Evolutionary conservation across 2,113 vertebrate genomes (phyloP).

Genomic region (Ceratotherium simum): DNA sequence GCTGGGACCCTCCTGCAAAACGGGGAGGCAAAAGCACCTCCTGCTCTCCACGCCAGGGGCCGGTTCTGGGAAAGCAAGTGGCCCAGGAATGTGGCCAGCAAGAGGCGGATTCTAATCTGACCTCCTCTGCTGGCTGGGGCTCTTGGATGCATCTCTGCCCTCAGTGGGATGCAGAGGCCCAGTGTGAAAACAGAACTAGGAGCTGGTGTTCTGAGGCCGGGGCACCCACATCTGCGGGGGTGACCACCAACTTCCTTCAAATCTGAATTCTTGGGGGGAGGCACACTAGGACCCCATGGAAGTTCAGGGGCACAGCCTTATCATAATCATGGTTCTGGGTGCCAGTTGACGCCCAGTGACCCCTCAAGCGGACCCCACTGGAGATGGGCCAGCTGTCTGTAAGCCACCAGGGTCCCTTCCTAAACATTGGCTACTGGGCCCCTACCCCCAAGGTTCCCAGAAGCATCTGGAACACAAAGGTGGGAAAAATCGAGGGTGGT

Average conservation of each 20-base stretch:
- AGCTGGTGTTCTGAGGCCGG: background rate
- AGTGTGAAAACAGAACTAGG: background rate
- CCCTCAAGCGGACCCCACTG: background rate
- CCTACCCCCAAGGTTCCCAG: background rate
- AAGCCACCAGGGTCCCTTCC: background rate
- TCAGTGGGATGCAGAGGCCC: fast-evolving
- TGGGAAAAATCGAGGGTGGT: background rate
- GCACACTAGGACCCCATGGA: background rate
- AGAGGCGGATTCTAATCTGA: fast-evolving
- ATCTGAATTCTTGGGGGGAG: background rate
- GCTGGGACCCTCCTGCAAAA: background rate
- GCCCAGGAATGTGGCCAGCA: background rate
- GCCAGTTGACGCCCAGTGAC: too few species aligned
- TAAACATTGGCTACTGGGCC: background rate
- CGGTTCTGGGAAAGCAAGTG: fast-evolving
- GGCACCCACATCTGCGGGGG: fast-evolving
- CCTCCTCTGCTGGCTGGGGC: background rate
- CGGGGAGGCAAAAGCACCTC: fast-evolving
- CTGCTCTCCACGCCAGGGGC: fast-evolving
- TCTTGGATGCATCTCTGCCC: background rate
- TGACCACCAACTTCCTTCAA: background rate
- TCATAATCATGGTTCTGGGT: background rate
- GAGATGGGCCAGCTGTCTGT: background rate
- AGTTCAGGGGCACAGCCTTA: background rate
- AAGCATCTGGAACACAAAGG: background rate